phyloP scores from a whole-genome alignment of 2,888 invertebrate species.

The Campoplex capitator region DNA sequence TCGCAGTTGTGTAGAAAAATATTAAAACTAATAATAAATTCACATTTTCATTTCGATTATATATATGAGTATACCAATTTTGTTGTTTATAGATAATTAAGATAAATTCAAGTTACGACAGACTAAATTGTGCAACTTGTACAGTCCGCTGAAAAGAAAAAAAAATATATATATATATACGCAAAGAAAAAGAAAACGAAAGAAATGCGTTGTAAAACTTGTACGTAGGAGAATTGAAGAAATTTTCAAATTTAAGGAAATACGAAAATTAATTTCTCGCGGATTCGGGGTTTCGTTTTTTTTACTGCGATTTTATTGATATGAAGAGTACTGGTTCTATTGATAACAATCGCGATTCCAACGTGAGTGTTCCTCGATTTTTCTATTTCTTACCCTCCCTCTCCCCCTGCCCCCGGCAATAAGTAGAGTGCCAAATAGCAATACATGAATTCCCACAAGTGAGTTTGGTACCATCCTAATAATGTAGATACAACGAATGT shows the following conservation, averaged over 20 bases:
- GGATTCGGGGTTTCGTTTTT: slow-evolving; percentile 40
- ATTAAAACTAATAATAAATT: slow-evolving; percentile 67
- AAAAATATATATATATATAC: too few species aligned
- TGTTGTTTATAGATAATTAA: slow-evolving; percentile 50
- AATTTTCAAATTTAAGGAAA: neutral
- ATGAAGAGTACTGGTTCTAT: slow-evolving; percentile 52
- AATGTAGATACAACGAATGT: slow-evolving; percentile 30
- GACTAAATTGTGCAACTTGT: slow-evolving; percentile 66
- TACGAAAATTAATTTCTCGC: slow-evolving; percentile 26
- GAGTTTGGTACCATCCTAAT: slow-evolving; percentile 40
- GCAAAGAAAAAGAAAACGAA: slow-evolving; percentile 23
- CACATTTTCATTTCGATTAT: slow-evolving; percentile 58
- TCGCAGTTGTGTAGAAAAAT: slow-evolving; percentile 62
- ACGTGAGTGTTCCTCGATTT: neutral
- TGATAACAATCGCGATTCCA: slow-evolving; percentile 16
- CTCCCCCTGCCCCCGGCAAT: slow-evolving; percentile 22
- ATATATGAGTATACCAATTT: slow-evolving; percentile 40
- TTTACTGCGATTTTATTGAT: slow-evolving; percentile 60
- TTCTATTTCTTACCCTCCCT: slow-evolving; percentile 13
- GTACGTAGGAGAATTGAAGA: slow-evolving; percentile 47
- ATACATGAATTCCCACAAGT: slow-evolving; percentile 30
- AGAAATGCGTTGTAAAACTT: slow-evolving; percentile 60
- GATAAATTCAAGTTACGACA: slow-evolving; percentile 60
- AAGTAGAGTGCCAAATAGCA: slow-evolving; percentile 58
- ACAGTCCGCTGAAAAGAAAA: slow-evolving; percentile 23